Evolutionary conservation across 2,113 vertebrate genomes (phyloP), one percentile per base, ranked within the genome.

Genomic region (Nematolebias whitei): DNA sequence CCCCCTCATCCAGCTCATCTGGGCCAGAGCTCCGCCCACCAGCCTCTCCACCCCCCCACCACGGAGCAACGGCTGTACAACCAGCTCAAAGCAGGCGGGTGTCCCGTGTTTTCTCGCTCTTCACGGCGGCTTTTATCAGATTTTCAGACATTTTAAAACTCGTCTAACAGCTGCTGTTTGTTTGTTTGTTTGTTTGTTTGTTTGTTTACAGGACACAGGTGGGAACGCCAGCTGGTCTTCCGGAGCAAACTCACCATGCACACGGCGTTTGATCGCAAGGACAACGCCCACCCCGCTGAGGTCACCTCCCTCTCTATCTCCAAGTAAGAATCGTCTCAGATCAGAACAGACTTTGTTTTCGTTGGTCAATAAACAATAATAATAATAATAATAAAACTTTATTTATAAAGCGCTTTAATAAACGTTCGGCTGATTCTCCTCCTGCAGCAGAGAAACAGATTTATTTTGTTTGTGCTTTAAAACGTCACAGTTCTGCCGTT

Each of bases 231-330:
- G 93, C 90, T 99, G 87, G 98, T 99, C 55, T 99, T 99, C 70
- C 89, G 98, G 72, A 98, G 96, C 82, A 99, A 99, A 78, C 94
- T 99, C 65, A 99, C 98, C 76, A 99, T 99, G 98, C 98, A 99
- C 89, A 99, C 97, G 0, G 96, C 98, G 1, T 99, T 99, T 3
- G 96, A 98, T 68, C 95, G 98, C 76, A 99, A 97, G 81, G 97
- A 99, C 94, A 99, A 99, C 1, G 93, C 95, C 4, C 97, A 97
- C 47, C 98, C 98, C 0, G 97, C 98, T 0, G 98, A 99, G 83
- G 96, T 99, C 91, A 95, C 95, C 0, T 94, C 97, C 0, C 86
- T 99, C 1, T 92, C 95, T 69, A 94, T 99, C 91, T 99, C 97
- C 56, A 99, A 99, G 98, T 99, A 87, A 47, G 5, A 55, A 16